Conservation (phyloP, 2,888 invertebrate genomes). For the Plemyria rubiginata region DNA sequence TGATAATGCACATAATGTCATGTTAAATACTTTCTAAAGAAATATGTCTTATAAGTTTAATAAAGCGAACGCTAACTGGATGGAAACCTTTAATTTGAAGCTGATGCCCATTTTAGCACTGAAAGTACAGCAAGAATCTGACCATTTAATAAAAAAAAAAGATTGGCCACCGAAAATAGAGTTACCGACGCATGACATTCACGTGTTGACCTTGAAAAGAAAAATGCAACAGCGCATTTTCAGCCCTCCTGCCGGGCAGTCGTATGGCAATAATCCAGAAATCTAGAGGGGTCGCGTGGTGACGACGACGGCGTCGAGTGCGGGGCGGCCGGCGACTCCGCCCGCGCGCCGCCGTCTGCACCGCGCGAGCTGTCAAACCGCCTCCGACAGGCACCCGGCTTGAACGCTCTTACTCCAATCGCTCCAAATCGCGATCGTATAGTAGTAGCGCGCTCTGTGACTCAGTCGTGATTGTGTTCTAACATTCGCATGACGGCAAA, state of each 20-base stretch:
- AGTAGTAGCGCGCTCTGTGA: slow-evolving; percentile 71
- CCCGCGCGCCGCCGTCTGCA: slow-evolving; percentile 74
- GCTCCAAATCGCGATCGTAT: slow-evolving; percentile 67
- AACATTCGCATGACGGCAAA: slow-evolving; percentile 77
- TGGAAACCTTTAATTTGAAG: neutral
- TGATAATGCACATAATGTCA: neutral
- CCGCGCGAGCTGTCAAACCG: slow-evolving; percentile 82
- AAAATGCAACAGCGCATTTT: slow-evolving; percentile 71
- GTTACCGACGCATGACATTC: slow-evolving; percentile 35
- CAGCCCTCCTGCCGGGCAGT: slow-evolving; percentile 73
- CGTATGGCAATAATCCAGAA: slow-evolving; percentile 72
- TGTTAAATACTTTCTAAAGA: neutral
- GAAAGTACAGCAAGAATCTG: too few species aligned
- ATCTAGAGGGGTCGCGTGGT: slow-evolving; percentile 64
- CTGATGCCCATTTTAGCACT: neutral
- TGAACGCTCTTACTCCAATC: slow-evolving; percentile 75
- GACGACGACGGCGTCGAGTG: slow-evolving; percentile 63
- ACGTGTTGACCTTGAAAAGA: slow-evolving; percentile 75
- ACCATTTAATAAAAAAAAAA: too few species aligned
- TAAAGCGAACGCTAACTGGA: neutral
- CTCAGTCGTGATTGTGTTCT: slow-evolving; percentile 70
- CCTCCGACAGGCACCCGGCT: slow-evolving; percentile 81
- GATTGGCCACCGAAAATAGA: slow-evolving; percentile 23
- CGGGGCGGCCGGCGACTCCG: slow-evolving; percentile 67
- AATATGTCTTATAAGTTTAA: neutral